These are phyloP conservation scores for Creontiades dilutus DNA, from an alignment of 2,888 invertebrate genomes.

Conservation along the genomic window DNA sequence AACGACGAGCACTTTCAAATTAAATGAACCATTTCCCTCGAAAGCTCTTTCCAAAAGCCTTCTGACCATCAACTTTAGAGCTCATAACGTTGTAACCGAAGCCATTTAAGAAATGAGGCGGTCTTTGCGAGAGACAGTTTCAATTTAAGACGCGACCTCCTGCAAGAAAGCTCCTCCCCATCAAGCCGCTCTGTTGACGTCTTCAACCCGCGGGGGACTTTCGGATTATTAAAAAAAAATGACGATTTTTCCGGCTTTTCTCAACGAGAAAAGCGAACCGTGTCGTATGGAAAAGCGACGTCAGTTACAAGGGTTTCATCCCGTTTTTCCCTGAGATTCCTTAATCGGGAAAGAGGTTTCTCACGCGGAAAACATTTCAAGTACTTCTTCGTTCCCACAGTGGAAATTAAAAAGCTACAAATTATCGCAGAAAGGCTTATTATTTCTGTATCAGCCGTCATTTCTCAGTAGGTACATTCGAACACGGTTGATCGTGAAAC, in stretches of 20 bases:
- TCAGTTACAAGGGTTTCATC: constrained; percentile 9
- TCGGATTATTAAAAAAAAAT: constrained; percentile 7
- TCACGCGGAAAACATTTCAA: too few species aligned
- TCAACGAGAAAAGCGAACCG: background rate
- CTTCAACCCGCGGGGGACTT: background rate
- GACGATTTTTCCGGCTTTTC: background rate
- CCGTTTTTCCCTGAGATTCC: background rate
- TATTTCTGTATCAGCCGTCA: too few species aligned
- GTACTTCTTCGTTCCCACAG: too few species aligned
- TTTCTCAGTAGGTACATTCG: too few species aligned
- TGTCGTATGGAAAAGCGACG: background rate
- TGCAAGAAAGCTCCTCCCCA: background rate
- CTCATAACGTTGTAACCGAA: background rate
- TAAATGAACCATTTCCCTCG: too few species aligned
- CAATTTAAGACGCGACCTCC: constrained; percentile 8
- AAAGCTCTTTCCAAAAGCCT: too few species aligned
- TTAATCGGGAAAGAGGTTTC: too few species aligned
- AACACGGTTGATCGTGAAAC: too few species aligned
- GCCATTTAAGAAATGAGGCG: background rate
- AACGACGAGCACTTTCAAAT: too few species aligned
- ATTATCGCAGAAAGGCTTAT: too few species aligned
- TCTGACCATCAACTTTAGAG: background rate
- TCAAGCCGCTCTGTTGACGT: background rate
- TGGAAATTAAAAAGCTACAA: too few species aligned
- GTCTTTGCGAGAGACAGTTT: constrained; percentile 3